Evolutionary conservation across 2,888 invertebrate species (phyloP).

Genomic region (Linyphia triangularis): DNA sequence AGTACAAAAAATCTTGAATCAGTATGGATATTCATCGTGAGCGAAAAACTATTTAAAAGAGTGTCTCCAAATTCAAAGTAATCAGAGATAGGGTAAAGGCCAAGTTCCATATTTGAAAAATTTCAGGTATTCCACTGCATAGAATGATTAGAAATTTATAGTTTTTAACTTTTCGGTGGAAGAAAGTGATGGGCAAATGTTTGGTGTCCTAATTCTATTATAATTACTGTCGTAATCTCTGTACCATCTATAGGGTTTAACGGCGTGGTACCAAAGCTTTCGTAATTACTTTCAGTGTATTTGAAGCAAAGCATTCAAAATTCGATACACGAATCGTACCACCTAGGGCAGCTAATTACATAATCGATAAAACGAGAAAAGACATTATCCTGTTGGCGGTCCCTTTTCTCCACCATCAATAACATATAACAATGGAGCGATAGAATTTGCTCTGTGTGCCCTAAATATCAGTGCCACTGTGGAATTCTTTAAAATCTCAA

Average conservation of each 20-base stretch:
- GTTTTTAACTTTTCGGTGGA: constrained; percentile 29
- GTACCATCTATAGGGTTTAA: constrained; percentile 54
- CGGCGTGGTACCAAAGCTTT: constrained; percentile 54
- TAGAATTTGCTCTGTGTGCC: constrained; percentile 66
- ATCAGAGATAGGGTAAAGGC: too few relatives aligned
- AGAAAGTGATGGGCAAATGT: constrained; percentile 41
- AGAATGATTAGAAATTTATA: constrained; percentile 8
- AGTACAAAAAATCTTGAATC: too few relatives aligned
- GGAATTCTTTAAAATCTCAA: constrained; percentile 59
- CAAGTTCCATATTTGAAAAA: too few relatives aligned
- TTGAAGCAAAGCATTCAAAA: constrained; percentile 72
- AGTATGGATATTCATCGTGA: too few relatives aligned
- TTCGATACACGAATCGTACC: constrained; percentile 72
- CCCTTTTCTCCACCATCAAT: constrained; percentile 68
- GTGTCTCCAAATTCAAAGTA: too few relatives aligned
- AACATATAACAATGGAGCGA: constrained; percentile 71
- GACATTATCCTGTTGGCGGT: constrained; percentile 74
- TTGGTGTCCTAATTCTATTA: constrained; percentile 71
- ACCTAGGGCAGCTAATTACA: constrained; percentile 72
- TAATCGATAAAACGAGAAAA: constrained; percentile 74
- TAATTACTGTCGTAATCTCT: constrained; percentile 68
- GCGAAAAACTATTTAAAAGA: too few relatives aligned
- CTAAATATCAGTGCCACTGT: constrained; percentile 34
- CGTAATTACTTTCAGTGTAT: constrained; percentile 68
- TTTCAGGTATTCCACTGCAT: neutral